A percentile compares a stretch with the other conserved stretches of the same genome.
These are phyloP conservation scores for Caenorhabditis brenneri DNA, from an alignment of 1,140 invertebrate species.

Conservation along the genomic window DNA sequence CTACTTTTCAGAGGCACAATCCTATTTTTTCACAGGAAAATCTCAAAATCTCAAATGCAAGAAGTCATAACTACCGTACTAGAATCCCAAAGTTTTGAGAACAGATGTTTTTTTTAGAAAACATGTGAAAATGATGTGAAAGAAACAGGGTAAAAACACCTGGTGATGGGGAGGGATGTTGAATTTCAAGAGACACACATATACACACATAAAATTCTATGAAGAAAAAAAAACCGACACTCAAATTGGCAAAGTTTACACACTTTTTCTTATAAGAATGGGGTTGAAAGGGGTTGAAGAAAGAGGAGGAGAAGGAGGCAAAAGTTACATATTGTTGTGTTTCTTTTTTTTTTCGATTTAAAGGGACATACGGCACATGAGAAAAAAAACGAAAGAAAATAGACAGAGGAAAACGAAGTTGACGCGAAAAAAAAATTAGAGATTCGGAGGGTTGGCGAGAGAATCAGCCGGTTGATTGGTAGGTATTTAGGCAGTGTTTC, in stretches of 20 bases:
- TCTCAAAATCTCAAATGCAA: no score
- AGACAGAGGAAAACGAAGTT: background rate
- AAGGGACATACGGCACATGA: background rate
- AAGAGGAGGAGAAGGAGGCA: background rate
- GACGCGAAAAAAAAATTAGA: background rate
- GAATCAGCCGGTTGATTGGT: background rate
- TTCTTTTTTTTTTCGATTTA: background rate
- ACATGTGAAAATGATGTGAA: background rate
- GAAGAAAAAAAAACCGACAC: background rate
- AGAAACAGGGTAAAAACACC: no score
- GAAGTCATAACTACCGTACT: no score
- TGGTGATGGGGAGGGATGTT: background rate
- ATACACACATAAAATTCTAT: background rate
- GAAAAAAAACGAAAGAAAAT: background rate
- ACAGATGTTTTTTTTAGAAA: background rate
- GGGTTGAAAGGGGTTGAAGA: background rate
- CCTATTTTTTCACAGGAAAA: no score
- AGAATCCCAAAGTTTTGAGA: no score
- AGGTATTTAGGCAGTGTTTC: background rate
- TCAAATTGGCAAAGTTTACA: constrained; percentile 25
- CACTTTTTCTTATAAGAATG: no score
- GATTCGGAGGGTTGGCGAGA: background rate
- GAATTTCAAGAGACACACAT: no score
- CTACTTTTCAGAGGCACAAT: no score
- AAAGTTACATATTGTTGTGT: background rate